Conservation (phyloP, 2,113 vertebrate genomes). For the Etia nguti region DNA sequence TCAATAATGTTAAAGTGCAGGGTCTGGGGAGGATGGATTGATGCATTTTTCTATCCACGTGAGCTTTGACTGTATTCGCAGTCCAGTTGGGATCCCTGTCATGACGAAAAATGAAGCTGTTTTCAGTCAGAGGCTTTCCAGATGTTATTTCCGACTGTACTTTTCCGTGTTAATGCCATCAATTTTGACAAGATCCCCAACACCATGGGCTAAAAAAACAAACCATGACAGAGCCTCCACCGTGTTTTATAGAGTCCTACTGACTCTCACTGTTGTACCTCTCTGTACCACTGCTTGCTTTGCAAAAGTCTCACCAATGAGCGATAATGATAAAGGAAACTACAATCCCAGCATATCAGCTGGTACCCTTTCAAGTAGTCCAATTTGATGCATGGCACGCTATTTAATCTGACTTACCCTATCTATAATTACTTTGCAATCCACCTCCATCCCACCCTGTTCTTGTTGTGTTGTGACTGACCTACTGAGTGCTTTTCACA, state of each 20-base stretch:
- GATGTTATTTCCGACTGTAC: not conserved
- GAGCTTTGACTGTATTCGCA: not conserved
- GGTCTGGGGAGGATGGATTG: not conserved
- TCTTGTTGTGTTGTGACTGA: not conserved
- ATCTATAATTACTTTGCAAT: not conserved
- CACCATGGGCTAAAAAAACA: not conserved
- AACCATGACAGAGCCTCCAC: not conserved
- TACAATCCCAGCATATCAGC: rapidly evolving
- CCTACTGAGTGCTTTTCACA: not conserved
- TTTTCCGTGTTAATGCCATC: not conserved
- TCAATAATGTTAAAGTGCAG: not conserved
- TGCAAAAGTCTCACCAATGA: not conserved
- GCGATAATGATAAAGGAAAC: not conserved
- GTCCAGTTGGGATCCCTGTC: not conserved
- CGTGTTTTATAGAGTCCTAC: not conserved
- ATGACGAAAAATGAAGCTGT: not conserved
- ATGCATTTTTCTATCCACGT: not conserved
- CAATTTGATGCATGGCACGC: not conserved
- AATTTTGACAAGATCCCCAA: not conserved
- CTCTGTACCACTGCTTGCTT: not conserved
- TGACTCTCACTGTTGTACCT: not conserved
- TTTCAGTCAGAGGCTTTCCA: not conserved
- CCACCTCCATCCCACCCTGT: not conserved
- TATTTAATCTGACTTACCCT: not conserved
- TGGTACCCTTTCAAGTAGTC: not conserved